Percentiles rank a stretch among this genome's conserved stretches.
Conservation (phyloP, 2,113 vertebrate species). For the Phasianus colchicus region DNA sequence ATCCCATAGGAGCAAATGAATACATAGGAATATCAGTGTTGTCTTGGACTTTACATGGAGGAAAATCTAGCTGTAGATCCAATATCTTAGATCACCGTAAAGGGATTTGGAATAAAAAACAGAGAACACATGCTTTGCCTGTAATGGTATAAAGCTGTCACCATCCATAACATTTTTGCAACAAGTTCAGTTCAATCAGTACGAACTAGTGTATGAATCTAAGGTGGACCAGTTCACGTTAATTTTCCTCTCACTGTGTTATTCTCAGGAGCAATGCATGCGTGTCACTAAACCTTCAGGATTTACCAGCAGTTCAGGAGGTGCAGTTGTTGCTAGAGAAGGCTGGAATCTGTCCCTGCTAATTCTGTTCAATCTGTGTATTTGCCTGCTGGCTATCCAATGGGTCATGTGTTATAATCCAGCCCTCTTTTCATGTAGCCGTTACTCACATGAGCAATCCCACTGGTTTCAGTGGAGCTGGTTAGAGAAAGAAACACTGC, state of each 20-base stretch:
- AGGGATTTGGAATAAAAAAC: constrained; percentile 2
- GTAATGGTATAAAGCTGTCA: not conserved
- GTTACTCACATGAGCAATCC: not conserved
- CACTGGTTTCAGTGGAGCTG: not conserved
- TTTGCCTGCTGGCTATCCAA: not conserved
- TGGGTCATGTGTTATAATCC: not conserved
- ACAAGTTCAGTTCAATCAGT: not conserved
- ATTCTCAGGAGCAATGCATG: not conserved
- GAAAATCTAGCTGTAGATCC: not conserved
- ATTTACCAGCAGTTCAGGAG: not conserved
- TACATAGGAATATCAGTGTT: not conserved
- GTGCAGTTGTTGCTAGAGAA: not conserved
- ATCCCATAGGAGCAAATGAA: constrained; percentile 37
- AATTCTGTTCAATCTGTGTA: not conserved
- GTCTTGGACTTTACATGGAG: not conserved
- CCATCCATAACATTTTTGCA: not conserved
- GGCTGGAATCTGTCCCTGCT: not conserved
- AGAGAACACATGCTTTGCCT: not conserved
- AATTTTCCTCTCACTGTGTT: not conserved
- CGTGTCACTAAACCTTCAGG: not conserved
- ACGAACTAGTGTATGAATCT: not conserved
- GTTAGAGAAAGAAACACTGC: not conserved
- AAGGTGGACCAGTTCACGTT: not conserved
- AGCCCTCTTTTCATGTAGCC: not conserved
- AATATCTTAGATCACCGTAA: constrained; percentile 1